A percentile compares a stretch with the other conserved stretches of the same genome.
These are phyloP conservation scores for Myotis yumanensis DNA, from an alignment of 2,113 vertebrate genomes.

Conservation along the genomic window DNA sequence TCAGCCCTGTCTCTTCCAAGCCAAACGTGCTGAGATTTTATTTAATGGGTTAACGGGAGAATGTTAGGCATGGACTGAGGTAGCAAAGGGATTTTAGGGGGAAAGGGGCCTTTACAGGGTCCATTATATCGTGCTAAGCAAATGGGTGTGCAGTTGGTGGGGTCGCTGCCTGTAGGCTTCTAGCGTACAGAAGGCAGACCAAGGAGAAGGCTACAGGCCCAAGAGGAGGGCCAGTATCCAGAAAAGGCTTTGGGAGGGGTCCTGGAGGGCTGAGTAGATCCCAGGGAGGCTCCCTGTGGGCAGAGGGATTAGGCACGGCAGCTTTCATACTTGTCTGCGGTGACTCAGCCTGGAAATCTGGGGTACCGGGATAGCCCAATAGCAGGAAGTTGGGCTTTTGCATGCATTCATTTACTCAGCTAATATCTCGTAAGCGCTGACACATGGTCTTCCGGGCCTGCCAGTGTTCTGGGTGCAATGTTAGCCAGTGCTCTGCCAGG, in stretches of 20 bases:
- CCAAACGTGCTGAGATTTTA: background rate
- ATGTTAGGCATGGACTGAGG: background rate
- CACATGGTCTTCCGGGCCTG: background rate
- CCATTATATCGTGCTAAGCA: background rate
- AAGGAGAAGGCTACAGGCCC: background rate
- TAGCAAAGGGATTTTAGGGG: background rate
- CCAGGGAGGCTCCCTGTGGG: background rate
- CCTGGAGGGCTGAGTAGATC: background rate
- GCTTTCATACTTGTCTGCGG: background rate
- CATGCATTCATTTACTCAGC: background rate
- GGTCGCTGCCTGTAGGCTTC: background rate
- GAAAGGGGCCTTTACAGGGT: background rate
- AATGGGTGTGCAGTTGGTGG: background rate
- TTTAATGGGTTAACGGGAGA: background rate
- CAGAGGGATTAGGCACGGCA: background rate
- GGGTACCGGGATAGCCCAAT: background rate
- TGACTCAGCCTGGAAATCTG: background rate
- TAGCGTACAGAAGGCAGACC: background rate
- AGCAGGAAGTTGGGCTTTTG: slow-evolving; percentile 12
- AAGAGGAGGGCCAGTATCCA: background rate
- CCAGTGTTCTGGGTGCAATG: background rate
- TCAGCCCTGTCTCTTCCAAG: background rate
- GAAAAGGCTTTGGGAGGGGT: background rate
- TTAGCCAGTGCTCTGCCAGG: background rate
- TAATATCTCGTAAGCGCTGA: background rate